Evolutionary conservation across 2,113 vertebrate species (phyloP).

Genomic region (Tachuris rubrigastra): DNA sequence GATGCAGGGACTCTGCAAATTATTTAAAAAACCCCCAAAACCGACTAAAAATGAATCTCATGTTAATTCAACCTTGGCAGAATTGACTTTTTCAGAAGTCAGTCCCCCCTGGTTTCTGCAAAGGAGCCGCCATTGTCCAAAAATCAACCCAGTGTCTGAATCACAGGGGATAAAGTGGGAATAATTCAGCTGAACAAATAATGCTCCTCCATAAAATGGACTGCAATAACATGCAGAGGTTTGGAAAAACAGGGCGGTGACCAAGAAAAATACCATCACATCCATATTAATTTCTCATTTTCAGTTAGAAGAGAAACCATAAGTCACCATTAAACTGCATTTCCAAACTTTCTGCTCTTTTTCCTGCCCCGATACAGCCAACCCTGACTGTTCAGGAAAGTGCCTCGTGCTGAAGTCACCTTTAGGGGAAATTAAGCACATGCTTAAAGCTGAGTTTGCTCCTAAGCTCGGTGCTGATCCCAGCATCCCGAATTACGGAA

Average conservation of each 20-base stretch:
- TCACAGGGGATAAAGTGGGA: background rate
- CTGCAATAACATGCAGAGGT: conserved; percentile 15
- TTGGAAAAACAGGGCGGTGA: conserved; percentile 18
- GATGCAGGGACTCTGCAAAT: background rate
- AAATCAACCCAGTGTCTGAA: background rate
- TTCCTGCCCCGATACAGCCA: background rate
- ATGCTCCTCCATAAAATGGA: background rate
- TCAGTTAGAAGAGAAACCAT: background rate
- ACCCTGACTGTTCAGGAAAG: background rate
- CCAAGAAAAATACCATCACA: conserved; percentile 47
- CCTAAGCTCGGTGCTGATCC: background rate
- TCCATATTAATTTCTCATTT: conserved; percentile 40
- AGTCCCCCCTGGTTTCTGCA: background rate
- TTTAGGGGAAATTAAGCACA: background rate
- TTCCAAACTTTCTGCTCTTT: background rate
- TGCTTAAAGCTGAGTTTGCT: background rate
- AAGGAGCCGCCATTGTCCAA: background rate
- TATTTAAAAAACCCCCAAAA: background rate
- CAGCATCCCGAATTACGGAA: background rate
- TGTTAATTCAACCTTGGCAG: background rate
- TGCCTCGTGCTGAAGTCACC: background rate
- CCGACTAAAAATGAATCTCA: accelerated
- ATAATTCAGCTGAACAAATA: conserved; percentile 60
- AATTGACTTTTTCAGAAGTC: background rate
- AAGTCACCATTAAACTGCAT: background rate